Evolutionary conservation across 2,113 vertebrate species (phyloP).

Genomic region (Coptodon rendalli): DNA sequence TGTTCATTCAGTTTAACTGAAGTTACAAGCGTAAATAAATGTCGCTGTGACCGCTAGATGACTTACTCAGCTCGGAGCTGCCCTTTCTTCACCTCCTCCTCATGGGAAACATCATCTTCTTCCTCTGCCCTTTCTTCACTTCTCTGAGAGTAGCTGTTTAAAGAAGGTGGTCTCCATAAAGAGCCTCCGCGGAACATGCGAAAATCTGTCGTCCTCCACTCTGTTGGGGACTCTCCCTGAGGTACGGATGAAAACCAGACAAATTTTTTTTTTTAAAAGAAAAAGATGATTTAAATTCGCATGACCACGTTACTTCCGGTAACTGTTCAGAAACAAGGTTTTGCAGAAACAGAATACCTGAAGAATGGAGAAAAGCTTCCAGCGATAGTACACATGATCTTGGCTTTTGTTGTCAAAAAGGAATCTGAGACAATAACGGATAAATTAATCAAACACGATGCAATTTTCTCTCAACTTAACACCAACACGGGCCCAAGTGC

Average conservation of each 20-base stretch:
- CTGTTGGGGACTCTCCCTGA: slow-evolving; percentile 70
- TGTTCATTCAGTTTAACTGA: neutral
- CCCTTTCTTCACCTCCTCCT: slow-evolving; percentile 78
- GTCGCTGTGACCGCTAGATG: neutral
- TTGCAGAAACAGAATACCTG: slow-evolving; percentile 59
- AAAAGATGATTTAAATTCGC: neutral
- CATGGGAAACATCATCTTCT: slow-evolving; percentile 34
- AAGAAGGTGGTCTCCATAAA: slow-evolving; percentile 73
- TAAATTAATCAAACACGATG: neutral
- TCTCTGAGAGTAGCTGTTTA: slow-evolving; percentile 70
- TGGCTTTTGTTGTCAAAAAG: slow-evolving; percentile 80
- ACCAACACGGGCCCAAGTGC: neutral
- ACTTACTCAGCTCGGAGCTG: slow-evolving; percentile 76
- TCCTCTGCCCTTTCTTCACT: slow-evolving; percentile 45
- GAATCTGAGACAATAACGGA: slow-evolving; percentile 59
- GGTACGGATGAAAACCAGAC: neutral
- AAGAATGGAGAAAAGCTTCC: slow-evolving; percentile 78
- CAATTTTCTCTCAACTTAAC: neutral
- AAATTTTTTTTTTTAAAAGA: accelerated
- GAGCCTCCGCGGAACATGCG: slow-evolving; percentile 77
- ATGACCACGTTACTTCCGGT: neutral
- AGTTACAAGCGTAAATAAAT: neutral
- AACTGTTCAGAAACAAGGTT: neutral
- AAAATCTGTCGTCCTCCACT: slow-evolving; percentile 74
- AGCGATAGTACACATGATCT: slow-evolving; percentile 79